phyloP scores from a whole-genome alignment of 2,797 vertebrate genomes.

The Sandelia bainsii region DNA sequence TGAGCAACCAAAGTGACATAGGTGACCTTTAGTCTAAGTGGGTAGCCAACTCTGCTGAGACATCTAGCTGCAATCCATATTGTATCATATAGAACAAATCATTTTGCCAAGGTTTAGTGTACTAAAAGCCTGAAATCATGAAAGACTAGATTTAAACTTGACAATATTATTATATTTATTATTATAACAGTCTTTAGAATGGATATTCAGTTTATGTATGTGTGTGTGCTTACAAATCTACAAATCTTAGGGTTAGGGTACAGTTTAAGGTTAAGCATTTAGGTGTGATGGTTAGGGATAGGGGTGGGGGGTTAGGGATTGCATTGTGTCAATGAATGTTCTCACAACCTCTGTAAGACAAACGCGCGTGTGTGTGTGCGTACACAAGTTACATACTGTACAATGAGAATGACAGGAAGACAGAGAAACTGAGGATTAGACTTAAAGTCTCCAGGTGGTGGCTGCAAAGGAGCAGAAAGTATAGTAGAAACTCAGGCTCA shows the following conservation, averaged over 20 bases:
- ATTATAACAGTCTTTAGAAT: too few relatives aligned
- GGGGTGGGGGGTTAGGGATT: too few relatives aligned
- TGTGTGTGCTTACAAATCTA: too few relatives aligned
- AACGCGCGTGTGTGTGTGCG: not conserved
- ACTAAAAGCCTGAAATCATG: not conserved
- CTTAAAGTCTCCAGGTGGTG: slow-evolving; percentile 25
- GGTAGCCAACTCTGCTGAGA: not conserved
- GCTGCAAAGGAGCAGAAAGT: slow-evolving; percentile 25
- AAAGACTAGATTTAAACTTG: not conserved
- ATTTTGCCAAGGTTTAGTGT: not conserved
- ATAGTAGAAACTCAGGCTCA: slow-evolving; percentile 38
- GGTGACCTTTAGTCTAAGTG: not conserved
- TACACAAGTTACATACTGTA: not conserved
- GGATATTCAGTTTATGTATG: too few relatives aligned
- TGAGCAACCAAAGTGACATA: not conserved
- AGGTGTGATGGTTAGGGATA: too few relatives aligned
- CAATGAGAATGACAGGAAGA: slow-evolving; percentile 1
- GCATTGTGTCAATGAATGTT: too few relatives aligned
- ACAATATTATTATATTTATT: not conserved
- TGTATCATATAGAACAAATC: not conserved
- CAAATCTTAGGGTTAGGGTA: too few relatives aligned
- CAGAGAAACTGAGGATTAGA: slow-evolving; percentile 8
- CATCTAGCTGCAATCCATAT: not conserved
- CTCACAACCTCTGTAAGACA: too few relatives aligned
- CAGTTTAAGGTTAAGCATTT: too few relatives aligned